Base-by-base conservation (phyloP, 2,797 vertebrate genomes). In the Helarctos malayanus region DNA sequence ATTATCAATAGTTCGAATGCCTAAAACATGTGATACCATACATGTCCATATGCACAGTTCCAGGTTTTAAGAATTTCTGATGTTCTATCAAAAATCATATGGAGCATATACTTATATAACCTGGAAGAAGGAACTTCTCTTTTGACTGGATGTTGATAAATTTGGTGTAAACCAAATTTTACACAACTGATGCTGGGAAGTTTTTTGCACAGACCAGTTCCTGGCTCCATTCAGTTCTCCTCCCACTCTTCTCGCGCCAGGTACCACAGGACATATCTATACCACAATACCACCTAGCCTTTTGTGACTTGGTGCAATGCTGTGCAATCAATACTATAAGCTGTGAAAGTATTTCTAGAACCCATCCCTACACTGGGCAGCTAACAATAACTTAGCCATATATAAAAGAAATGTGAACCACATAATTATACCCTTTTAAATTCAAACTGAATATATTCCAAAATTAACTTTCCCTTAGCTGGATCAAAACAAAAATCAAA, bases 131-230 rank as follows among this genome's bases (percentile, higher is more conserved):
- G 41, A 93, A 54, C 41, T 88, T 91, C 25, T 89, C 79, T 91
- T 90, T 93, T 94, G 79, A 82, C 29, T 65, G 47, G 32, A 18
- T 91, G 27, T 96, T 94, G 82, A 86, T 86, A 93, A 96, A 52
- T 59, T 35, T 76, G 21, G 21, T 75, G 14, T 88, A 47, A 45
- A 56, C 19, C 63, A 90, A 49, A 73, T 91, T 94, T 94, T 79
- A 69, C 21, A 41, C 54, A 89, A 75, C 61, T 75, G 29, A 85
- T 19, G 21, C 23, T 45, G 49, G 45, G 16, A 69, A 82, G 14
- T 9, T 59, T 86, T 90, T 89, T 95, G 57, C 63, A 85, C 19
- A 86, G 7, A 54, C 38, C 56, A 35, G 6, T 94, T 86, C 85
- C 75, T 35, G 32, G 14, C 16, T 47, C 23, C 59, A 19, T 41